phyloP scores from a whole-genome alignment of 1,140 invertebrate genomes.

The Panagrolaimus sp. region DNA sequence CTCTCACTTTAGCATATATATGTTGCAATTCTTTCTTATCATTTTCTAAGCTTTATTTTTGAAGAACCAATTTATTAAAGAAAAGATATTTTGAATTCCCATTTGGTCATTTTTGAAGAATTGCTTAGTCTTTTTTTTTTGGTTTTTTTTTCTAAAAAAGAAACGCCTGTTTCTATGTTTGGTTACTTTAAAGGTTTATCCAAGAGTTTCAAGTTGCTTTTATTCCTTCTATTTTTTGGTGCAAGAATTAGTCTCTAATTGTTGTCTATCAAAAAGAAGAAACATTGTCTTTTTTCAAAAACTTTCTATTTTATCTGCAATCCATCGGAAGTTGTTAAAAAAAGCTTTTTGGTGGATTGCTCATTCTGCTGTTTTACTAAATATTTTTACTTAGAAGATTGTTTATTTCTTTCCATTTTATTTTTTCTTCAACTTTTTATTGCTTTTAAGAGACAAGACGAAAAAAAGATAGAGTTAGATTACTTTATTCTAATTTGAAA shows the following conservation, averaged over 20 bases:
- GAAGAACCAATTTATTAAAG: too few relatives aligned
- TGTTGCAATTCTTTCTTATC: not conserved
- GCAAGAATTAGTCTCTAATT: not conserved
- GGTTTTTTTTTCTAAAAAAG: not conserved
- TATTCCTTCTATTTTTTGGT: not conserved
- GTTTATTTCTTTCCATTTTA: too few relatives aligned
- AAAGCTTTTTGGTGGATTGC: too few relatives aligned
- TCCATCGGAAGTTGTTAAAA: too few relatives aligned
- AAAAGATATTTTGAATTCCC: not conserved
- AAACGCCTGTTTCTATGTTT: not conserved
- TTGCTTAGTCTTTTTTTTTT: not conserved
- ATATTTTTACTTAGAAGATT: too few relatives aligned
- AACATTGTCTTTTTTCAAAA: slow-evolving; percentile 2
- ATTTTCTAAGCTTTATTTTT: too few relatives aligned
- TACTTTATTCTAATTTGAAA: too few relatives aligned
- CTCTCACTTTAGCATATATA: not conserved
- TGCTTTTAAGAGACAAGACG: too few relatives aligned
- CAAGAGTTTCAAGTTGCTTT: not conserved
- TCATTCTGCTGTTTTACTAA: too few relatives aligned
- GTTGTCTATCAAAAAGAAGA: not conserved
- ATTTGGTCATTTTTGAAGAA: not conserved
- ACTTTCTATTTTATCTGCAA: too few relatives aligned
- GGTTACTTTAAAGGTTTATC: not conserved
- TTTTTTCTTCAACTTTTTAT: too few relatives aligned
- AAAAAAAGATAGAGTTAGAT: too few relatives aligned